A percentile compares a stretch with the other conserved stretches of the same genome.
phyloP scores from a whole-genome alignment of 2,113 vertebrate species.

The Patagioenas fasciata region DNA sequence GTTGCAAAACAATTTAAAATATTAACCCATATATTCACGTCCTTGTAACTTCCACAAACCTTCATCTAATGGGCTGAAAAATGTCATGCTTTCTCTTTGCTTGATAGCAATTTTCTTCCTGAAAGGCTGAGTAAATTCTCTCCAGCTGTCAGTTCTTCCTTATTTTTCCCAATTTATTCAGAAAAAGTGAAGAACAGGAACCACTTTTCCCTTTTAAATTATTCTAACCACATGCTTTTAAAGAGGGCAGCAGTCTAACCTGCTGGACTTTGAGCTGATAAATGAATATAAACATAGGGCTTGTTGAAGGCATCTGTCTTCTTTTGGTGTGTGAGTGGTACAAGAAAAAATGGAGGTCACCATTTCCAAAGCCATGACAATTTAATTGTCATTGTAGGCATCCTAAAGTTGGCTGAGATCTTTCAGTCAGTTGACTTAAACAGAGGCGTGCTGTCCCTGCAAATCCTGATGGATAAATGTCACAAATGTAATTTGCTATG shows the following conservation, averaged over 20 bases:
- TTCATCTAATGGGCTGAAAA: background rate
- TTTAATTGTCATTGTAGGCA: background rate
- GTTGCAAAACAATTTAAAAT: background rate
- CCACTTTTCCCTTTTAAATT: background rate
- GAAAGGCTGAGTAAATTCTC: background rate
- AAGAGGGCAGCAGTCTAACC: background rate
- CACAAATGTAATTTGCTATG: background rate
- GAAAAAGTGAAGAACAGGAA: background rate
- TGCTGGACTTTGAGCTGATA: background rate
- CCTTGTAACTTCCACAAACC: background rate
- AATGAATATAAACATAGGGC: background rate
- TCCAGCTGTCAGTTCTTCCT: background rate
- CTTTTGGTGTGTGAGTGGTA: background rate
- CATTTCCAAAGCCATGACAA: background rate
- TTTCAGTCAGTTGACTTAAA: background rate
- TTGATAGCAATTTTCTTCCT: background rate
- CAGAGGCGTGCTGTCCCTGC: background rate
- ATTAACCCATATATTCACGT: background rate
- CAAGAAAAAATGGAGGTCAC: background rate
- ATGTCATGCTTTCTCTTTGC: background rate
- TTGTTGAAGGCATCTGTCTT: background rate
- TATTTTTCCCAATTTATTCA: background rate
- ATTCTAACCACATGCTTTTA: background rate
- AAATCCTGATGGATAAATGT: background rate
- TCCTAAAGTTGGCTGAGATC: background rate